Evolutionary conservation across 2,888 invertebrate species (phyloP).

Genomic region (Hemithea aestivaria): DNA sequence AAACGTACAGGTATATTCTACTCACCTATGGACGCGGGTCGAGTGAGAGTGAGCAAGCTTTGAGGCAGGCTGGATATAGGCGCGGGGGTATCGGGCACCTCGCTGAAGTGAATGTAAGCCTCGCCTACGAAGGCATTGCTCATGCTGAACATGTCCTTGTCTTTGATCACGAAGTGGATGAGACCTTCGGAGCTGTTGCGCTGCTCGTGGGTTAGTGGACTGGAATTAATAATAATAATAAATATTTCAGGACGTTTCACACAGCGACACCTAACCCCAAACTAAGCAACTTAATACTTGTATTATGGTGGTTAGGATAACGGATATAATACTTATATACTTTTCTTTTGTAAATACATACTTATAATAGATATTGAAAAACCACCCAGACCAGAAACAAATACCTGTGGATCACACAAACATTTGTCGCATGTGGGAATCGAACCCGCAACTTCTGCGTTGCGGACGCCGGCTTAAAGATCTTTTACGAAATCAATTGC

Average conservation of each 20-base stretch:
- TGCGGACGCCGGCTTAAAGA: too few species aligned
- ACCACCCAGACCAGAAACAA: too few species aligned
- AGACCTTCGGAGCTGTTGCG: constrained; percentile 83
- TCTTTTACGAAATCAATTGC: too few species aligned
- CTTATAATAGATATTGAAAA: too few species aligned
- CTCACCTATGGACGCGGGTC: constrained; percentile 83
- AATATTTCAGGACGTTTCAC: constrained; percentile 18
- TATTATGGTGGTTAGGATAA: too few species aligned
- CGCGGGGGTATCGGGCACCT: constrained; percentile 82
- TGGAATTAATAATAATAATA: constrained; percentile 37
- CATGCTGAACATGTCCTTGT: constrained; percentile 95
- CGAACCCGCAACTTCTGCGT: too few species aligned
- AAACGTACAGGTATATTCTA: too few species aligned
- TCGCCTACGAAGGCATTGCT: constrained; percentile 97
- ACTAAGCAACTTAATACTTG: too few species aligned
- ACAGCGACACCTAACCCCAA: too few species aligned
- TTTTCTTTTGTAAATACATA: too few species aligned
- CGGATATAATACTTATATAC: too few species aligned
- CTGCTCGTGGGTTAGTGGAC: constrained; percentile 86
- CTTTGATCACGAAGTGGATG: constrained; percentile 94
- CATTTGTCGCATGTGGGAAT: too few species aligned
- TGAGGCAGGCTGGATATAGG: constrained; percentile 83
- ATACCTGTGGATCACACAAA: constrained; percentile 15
- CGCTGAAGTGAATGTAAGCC: constrained; percentile 90
- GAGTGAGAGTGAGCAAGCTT: constrained; percentile 84